These are phyloP conservation scores for Willisornis vidua DNA, from an alignment of 2,113 vertebrate genomes.

Conservation along the genomic window DNA sequence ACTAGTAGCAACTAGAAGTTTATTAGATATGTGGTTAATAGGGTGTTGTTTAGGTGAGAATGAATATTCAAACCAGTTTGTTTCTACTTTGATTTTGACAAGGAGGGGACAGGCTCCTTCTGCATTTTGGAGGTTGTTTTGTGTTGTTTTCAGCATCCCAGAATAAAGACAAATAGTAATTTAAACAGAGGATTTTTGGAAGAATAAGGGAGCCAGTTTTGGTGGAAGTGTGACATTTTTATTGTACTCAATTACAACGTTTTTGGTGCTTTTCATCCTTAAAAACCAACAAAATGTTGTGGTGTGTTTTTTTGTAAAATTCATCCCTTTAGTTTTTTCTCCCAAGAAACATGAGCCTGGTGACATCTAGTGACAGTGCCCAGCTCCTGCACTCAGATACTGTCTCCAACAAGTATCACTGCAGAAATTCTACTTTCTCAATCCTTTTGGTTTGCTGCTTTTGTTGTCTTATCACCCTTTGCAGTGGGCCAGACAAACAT, in stretches of 20 bases:
- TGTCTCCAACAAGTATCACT: accelerated
- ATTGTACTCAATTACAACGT: not conserved
- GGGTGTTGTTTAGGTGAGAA: not conserved
- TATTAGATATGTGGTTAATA: not conserved
- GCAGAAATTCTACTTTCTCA: not conserved
- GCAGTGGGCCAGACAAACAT: not conserved
- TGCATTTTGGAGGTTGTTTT: not conserved
- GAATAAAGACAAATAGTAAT: not conserved
- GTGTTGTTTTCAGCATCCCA: not conserved
- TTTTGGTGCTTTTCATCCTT: not conserved
- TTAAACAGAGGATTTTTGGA: not conserved
- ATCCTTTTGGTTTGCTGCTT: accelerated
- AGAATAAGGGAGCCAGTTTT: not conserved
- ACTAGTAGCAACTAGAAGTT: not conserved
- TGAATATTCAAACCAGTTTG: not conserved
- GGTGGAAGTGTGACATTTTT: not conserved
- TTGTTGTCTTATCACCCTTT: not conserved
- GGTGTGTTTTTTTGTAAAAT: no score
- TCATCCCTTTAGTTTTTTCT: not conserved
- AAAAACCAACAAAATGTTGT: not conserved
- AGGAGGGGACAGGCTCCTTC: not conserved
- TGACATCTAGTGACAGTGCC: slow-evolving; percentile 44
- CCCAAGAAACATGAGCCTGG: not conserved
- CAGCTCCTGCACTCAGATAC: not conserved
- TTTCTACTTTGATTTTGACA: no score